Conservation (phyloP, 23 tunicate species). For the Oikopleura albicans region DNA sequence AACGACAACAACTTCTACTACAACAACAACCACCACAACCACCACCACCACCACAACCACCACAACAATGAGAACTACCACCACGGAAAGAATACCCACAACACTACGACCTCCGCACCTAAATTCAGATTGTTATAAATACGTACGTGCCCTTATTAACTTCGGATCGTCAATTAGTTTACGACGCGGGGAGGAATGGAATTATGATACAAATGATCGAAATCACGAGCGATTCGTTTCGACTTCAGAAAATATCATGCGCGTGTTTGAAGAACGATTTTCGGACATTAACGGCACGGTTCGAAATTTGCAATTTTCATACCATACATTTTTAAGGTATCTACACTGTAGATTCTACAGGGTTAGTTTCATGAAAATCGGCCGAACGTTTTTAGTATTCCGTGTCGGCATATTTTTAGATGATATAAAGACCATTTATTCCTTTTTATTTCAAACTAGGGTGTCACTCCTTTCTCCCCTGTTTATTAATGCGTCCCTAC, state of each 20-base stretch:
- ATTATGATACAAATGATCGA: not conserved
- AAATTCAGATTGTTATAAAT: not conserved
- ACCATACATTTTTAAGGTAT: too few relatives aligned
- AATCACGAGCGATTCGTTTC: not conserved
- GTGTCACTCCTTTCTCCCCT: too few relatives aligned
- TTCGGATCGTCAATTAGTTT: not conserved
- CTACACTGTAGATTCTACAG: too few relatives aligned
- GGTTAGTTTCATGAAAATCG: too few relatives aligned
- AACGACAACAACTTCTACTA: constrained; percentile 7
- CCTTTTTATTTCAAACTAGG: too few relatives aligned
- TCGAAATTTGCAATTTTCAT: too few relatives aligned
- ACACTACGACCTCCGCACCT: not conserved
- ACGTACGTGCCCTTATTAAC: not conserved
- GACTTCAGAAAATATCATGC: not conserved
- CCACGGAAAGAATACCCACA: not conserved
- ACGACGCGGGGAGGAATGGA: not conserved
- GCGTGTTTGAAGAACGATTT: not conserved
- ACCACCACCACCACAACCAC: not conserved
- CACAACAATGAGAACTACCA: not conserved
- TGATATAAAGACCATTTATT: too few relatives aligned
- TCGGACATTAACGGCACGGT: too few relatives aligned
- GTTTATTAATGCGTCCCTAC: too few relatives aligned
- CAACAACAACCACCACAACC: not conserved
- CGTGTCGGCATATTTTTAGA: too few relatives aligned
- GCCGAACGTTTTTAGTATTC: too few relatives aligned